Evolutionary conservation across 2,888 invertebrate genomes (phyloP).

Genomic region (Sesamia inferens): DNA sequence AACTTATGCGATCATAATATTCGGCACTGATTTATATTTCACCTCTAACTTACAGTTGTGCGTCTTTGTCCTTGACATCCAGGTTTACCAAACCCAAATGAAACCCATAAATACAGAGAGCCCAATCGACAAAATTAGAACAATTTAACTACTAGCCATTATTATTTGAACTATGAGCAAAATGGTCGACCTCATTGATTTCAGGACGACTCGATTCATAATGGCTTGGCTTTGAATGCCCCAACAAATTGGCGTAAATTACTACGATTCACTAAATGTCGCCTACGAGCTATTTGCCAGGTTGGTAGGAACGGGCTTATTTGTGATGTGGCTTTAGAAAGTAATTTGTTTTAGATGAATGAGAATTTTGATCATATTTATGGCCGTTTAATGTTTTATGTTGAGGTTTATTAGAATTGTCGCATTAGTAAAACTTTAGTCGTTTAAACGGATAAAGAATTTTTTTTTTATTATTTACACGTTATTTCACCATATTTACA

Average conservation of each 20-base stretch:
- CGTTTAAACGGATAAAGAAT: no score
- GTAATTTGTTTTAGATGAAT: constrained; percentile 20
- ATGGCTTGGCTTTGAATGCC: constrained; percentile 44
- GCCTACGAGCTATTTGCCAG: constrained; percentile 25
- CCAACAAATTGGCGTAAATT: constrained; percentile 61
- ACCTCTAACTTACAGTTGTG: neutral
- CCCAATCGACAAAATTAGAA: constrained; percentile 29
- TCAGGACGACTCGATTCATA: constrained; percentile 54
- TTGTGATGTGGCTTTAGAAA: constrained; percentile 31
- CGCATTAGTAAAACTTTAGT: neutral
- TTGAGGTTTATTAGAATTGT: neutral
- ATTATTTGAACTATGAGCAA: constrained; percentile 45
- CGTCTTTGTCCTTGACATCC: neutral
- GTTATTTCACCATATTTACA: no score
- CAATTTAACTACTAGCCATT: constrained; percentile 43
- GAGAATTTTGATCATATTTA: neutral
- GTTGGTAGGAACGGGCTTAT: constrained; percentile 18
- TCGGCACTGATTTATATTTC: no score
- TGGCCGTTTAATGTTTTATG: neutral
- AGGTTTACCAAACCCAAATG: neutral
- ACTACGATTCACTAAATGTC: constrained; percentile 50
- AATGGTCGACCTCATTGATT: constrained; percentile 54
- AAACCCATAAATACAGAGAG: constrained; percentile 17
- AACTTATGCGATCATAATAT: no score
- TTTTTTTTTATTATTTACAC: no score